Evolutionary conservation across 2,113 vertebrate genomes (phyloP), one percentile per base, ranked within the genome.

Genomic region (Malurus elegans): DNA sequence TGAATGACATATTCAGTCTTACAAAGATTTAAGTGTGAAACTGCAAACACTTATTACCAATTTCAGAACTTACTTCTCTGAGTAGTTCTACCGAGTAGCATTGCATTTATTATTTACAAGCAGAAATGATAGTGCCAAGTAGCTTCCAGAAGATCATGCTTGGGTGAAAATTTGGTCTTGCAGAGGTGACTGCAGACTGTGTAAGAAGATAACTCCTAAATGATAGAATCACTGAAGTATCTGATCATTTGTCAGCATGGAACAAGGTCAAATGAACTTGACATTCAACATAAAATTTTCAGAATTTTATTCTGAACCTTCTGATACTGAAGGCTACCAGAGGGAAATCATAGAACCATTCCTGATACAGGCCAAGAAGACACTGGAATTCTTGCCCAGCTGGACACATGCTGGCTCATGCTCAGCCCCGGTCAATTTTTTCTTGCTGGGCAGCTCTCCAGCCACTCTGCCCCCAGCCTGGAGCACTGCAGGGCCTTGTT

Each of bases 21-120:
- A 74, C 8, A 34, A 79, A 91, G 50, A 67, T 61, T 85, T 85
- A 73, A 53, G n/a, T 79, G 45, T 82, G 66, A 92, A 92, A 64
- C 48, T 67, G 31, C 21, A 90, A 83, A 90, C 42, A 57, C 17
- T 89, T 91, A 78, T 61, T 81, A 92, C 17, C 53, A 72, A 34
- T 87, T 79, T 78, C 36, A 91, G 29, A 34, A 13, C 36, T 84
- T 92, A 67, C 28, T 87, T 75, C 48, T 78, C 25, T 65, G n/a
- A 92, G n/a, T 53, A 81, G 34, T 78, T 71, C 57, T 44, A 87
- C 8, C 5, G 6, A 38, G n/a, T 48, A 53, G 48, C 36, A 75
- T 23, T 38, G 8, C 40, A 25, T 58, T 71, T 74, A n/a, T 84
- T 87, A 48, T 86, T 89, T 86, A 61, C 56, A 81, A 53, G 34